A percentile compares a stretch with the other conserved stretches of the same genome.
Evolutionary conservation across 2,797 vertebrate genomes (phyloP).

Genomic region (Schizopygopsis malacanthus): DNA sequence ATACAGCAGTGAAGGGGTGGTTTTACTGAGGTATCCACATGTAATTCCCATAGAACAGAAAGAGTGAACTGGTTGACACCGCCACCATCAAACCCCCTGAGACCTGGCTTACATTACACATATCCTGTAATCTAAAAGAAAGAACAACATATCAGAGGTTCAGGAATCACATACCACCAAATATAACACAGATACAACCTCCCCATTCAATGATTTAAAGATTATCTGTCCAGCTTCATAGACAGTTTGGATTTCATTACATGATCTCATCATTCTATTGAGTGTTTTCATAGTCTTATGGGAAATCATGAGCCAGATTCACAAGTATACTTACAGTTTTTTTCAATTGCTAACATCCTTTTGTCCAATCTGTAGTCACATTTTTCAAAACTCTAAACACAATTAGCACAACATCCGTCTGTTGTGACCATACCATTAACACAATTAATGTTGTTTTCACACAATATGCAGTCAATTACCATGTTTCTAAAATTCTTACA

Average conservation of each 20-base stretch:
- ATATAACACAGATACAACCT: background rate
- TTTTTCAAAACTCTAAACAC: too few species aligned
- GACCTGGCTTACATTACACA: slow-evolving; percentile 12
- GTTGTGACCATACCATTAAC: too few species aligned
- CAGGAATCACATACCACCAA: slow-evolving; percentile 15
- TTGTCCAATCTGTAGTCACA: too few species aligned
- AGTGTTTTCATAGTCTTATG: background rate
- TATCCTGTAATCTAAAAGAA: background rate
- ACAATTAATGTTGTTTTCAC: too few species aligned
- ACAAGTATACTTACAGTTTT: background rate
- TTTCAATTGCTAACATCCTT: too few species aligned
- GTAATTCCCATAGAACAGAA: slow-evolving; percentile 14
- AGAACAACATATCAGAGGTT: slow-evolving; percentile 16
- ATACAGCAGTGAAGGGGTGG: background rate
- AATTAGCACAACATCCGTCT: too few species aligned
- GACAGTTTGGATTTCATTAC: background rate
- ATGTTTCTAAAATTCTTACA: too few species aligned
- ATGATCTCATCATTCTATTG: background rate
- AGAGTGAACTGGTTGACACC: background rate
- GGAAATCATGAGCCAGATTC: background rate
- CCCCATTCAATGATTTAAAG: background rate
- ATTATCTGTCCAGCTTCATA: background rate
- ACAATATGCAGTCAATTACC: too few species aligned
- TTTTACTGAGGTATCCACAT: slow-evolving; percentile 1
- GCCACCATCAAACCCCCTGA: background rate